Percentiles rank a stretch among this genome's conserved stretches.
Evolutionary conservation across 2,797 vertebrate species (phyloP).

Genomic region (Melanotaenia boesemani): DNA sequence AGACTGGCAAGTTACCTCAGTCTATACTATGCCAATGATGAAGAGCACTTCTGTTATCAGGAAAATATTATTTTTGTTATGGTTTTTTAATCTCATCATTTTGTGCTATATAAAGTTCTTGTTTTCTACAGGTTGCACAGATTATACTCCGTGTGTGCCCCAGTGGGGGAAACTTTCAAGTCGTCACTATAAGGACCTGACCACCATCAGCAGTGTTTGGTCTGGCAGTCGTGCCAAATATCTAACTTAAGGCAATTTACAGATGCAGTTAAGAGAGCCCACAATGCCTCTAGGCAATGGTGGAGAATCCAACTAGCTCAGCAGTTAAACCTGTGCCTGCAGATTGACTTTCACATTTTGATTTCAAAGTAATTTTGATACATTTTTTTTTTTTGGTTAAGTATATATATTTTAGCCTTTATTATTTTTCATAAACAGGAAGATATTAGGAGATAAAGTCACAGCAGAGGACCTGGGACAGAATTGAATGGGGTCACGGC

Average conservation of each 20-base stretch:
- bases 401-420: no score
- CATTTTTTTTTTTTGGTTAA: no score
- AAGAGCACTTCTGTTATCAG: not conserved
- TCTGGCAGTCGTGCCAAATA: not conserved
- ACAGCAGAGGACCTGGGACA: not conserved
- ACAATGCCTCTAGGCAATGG: not conserved
- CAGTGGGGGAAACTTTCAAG: constrained; percentile 2
- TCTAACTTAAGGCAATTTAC: not conserved
- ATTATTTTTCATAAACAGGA: no score
- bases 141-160: constrained; percentile 4
- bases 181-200: not conserved
- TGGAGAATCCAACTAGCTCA: not conserved
- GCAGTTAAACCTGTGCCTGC: not conserved
- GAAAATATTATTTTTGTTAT: no score
- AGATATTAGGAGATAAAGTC: not conserved
- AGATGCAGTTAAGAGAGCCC: not conserved
- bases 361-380: no score
- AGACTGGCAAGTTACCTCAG: constrained; percentile 29
- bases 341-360: not conserved
- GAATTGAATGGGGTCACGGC: not conserved
- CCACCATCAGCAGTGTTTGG: not conserved
- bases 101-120: constrained; percentile 18
- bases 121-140: constrained; percentile 16
- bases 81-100: constrained; percentile 11
- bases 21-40: constrained; percentile 6